Evolutionary conservation across 2,113 vertebrate genomes (phyloP).

Genomic region (Hystrix brachyura): DNA sequence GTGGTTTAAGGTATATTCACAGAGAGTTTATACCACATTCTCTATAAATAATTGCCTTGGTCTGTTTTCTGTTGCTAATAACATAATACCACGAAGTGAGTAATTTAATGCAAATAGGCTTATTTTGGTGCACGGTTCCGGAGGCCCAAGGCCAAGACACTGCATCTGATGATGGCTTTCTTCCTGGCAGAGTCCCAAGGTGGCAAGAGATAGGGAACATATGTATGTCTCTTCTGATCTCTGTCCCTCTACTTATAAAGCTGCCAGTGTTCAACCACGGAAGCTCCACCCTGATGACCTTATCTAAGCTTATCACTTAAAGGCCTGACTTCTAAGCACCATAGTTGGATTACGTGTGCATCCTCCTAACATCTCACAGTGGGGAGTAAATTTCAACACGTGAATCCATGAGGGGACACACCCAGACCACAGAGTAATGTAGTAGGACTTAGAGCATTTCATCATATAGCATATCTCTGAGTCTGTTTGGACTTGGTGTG

Average conservation of each 20-base stretch:
- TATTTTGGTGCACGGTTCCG: background rate
- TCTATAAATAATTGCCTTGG: slow-evolving; percentile 30
- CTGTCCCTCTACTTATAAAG: background rate
- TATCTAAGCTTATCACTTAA: background rate
- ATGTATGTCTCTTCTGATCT: background rate
- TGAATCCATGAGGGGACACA: background rate
- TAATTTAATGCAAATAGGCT: background rate
- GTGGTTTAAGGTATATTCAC: slow-evolving; percentile 39
- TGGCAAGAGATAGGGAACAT: background rate
- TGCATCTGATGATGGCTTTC: background rate
- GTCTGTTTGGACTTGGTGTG: slow-evolving; percentile 3
- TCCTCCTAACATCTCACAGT: background rate
- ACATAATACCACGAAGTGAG: background rate
- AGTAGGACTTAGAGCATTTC: background rate
- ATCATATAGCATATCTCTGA: slow-evolving; percentile 18
- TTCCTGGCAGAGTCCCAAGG: background rate
- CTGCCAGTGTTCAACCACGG: background rate
- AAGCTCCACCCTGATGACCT: background rate
- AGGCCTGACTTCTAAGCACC: background rate
- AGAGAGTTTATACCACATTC: slow-evolving; percentile 50
- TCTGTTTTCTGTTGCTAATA: slow-evolving; percentile 24
- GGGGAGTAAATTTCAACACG: background rate
- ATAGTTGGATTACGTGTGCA: background rate
- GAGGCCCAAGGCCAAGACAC: background rate
- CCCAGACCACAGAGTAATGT: background rate